A percentile compares a stretch with the other conserved stretches of the same genome.
These are phyloP conservation scores for Xiphophorus hellerii DNA, from an alignment of 2,113 vertebrate species.

Conservation along the genomic window DNA sequence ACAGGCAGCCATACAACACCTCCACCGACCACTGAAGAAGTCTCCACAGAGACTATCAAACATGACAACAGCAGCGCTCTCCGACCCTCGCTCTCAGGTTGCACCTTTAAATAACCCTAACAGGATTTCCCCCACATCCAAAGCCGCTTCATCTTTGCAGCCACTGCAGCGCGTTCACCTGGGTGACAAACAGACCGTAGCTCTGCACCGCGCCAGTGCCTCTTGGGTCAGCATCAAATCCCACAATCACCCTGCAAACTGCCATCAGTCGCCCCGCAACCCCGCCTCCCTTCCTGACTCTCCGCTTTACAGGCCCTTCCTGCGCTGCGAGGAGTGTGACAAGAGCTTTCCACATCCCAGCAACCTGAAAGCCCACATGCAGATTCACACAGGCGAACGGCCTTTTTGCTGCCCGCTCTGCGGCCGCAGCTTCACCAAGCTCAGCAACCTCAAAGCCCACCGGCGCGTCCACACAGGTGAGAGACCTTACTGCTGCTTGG, in stretches of 20 bases:
- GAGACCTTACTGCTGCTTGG: constrained; percentile 79
- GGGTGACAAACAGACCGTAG: constrained; percentile 39
- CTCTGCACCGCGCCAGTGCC: constrained; percentile 45
- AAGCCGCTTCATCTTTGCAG: constrained; percentile 36
- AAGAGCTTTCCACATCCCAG: constrained; percentile 80
- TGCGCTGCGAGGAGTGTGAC: constrained; percentile 78
- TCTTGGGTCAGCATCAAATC: constrained; percentile 54
- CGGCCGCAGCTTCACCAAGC: constrained; percentile 81
- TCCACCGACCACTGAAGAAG: constrained; percentile 59
- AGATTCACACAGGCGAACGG: constrained; percentile 79
- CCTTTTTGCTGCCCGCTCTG: constrained; percentile 82
- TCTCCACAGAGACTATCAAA: constrained; percentile 23
- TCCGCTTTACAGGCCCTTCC: constrained; percentile 51
- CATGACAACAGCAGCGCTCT: constrained; percentile 11
- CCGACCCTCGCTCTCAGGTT: constrained; percentile 41
- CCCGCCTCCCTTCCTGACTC: constrained; percentile 31
- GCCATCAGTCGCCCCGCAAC: constrained; percentile 24
- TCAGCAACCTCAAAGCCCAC: constrained; percentile 83
- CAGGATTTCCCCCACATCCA: constrained; percentile 67
- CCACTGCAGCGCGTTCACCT: constrained; percentile 54
- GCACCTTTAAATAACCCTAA: constrained; percentile 36
- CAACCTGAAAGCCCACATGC: constrained; percentile 78
- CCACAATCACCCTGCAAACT: constrained; percentile 49
- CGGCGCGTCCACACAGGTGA: constrained; percentile 80
- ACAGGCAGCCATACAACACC: constrained; percentile 52